phyloP scores from a whole-genome alignment of 2,797 vertebrate species.

The Enteromius viviparus region DNA sequence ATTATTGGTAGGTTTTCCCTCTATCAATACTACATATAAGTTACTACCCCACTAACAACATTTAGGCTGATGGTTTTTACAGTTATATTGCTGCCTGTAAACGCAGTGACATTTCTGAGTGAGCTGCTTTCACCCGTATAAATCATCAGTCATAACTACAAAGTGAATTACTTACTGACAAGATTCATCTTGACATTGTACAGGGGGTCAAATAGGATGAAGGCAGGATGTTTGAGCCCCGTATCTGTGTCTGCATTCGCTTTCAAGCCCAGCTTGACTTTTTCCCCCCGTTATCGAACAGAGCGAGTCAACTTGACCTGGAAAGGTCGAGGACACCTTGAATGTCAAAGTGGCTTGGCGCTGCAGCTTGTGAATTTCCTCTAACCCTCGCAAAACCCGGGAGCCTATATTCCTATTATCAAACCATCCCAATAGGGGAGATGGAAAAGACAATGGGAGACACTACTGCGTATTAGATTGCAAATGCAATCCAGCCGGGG shows the following conservation, averaged over 20 bases:
- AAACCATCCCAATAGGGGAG: slow-evolving; percentile 40
- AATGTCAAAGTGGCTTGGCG: slow-evolving; percentile 30
- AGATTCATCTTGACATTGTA: not conserved
- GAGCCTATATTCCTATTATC: slow-evolving; percentile 20
- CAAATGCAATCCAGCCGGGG: slow-evolving; percentile 49
- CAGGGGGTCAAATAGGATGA: not conserved
- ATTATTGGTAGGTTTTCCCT: slow-evolving; percentile 3
- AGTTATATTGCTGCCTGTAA: slow-evolving; percentile 23
- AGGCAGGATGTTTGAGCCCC: not conserved
- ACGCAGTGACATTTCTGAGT: slow-evolving; percentile 12
- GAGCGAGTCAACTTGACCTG: slow-evolving; percentile 33
- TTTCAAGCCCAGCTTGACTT: slow-evolving; percentile 13
- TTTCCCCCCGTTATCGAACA: not conserved
- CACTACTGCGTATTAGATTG: slow-evolving; percentile 48
- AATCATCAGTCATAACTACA: slow-evolving; percentile 25
- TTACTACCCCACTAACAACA: slow-evolving; percentile 6
- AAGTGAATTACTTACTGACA: slow-evolving; percentile 17
- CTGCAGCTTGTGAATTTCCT: slow-evolving; percentile 5
- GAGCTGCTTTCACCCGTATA: not conserved
- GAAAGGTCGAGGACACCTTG: not conserved
- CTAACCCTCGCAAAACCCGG: slow-evolving; percentile 2
- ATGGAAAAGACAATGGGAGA: slow-evolving; percentile 40
- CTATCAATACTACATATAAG: slow-evolving; percentile 1
- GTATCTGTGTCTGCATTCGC: not conserved
- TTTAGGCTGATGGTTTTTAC: slow-evolving; percentile 29